Percentiles rank a stretch among this genome's conserved stretches.
Evolutionary conservation across 2,888 invertebrate species (phyloP).

Genomic region (Fragum whitleyi): DNA sequence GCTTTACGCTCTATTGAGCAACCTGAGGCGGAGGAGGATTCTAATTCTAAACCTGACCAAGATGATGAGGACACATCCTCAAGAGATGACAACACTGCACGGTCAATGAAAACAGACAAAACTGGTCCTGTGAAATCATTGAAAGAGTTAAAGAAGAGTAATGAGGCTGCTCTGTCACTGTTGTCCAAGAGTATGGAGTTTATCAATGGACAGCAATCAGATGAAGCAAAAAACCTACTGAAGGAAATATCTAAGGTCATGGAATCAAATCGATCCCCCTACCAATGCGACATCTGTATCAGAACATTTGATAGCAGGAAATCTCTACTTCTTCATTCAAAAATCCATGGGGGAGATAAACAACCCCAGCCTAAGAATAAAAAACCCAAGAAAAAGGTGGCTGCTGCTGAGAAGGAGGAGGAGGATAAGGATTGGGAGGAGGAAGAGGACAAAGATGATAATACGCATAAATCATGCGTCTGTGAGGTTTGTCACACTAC

Average conservation of each 20-base stretch:
- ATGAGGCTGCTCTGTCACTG: not conserved
- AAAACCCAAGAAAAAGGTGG: not conserved
- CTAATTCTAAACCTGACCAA: not conserved
- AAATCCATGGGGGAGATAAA: not conserved
- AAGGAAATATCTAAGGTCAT: not conserved
- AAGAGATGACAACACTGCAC: not conserved
- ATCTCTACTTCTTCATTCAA: not conserved
- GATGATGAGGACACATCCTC: not conserved
- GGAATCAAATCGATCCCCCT: not conserved
- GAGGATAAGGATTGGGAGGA: not conserved
- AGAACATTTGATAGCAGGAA: not conserved
- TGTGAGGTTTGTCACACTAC: not conserved
- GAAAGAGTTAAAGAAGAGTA: not conserved
- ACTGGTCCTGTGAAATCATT: not conserved
- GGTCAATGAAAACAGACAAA: not conserved
- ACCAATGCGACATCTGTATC: not conserved
- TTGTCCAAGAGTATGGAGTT: not conserved
- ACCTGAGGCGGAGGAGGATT: not conserved
- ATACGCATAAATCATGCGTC: not conserved
- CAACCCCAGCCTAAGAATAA: not conserved
- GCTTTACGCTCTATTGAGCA: not conserved
- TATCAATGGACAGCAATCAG: not conserved
- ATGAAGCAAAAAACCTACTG: not conserved
- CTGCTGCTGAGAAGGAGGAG: not conserved
- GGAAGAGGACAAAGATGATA: too few species aligned